Evolutionary conservation across 2,797 vertebrate genomes (phyloP), one percentile per base, ranked within the genome.

Genomic region (Lithobates sylvaticus): DNA sequence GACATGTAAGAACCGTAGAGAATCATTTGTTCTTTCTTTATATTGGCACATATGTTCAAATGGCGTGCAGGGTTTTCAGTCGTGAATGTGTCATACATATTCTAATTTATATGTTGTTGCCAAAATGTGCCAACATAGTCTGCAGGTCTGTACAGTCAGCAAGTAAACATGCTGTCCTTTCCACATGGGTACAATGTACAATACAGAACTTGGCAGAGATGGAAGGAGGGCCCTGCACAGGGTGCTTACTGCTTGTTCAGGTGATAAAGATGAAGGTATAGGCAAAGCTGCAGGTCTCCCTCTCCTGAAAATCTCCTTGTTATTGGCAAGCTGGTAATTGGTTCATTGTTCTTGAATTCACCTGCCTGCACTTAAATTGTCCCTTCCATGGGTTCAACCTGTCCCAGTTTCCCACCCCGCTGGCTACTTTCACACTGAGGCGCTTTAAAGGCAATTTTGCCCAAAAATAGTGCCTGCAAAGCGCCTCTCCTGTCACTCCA

Each of bases 1-100:
- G 42, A 71, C 50, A 86, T 71, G 27, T 65, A 42, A 64, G 80
- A 78, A 78, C 39, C 65, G 21, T 26, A 67, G 68, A 86, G 58
- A 18, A 78, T 78, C 42, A 23, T 26, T 23, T 32, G 71, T 32
- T 44, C 54, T 26, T 32, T 78, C 47, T 65, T 81, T 80, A 32
- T 50, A 21, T 34, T 21, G 54, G 64, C 13, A 80, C 61, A 76
- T 76, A 76, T 34, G 64, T 73, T 36, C 54, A 29, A 42, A 65
- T 64, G n/a, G 10, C 13, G 65, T 32, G 21, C 39, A 75, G 39
- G 54, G 10, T 26, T 50, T 42, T 1, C 29, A 23, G 27, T 73
- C 70, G 69, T 54, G 50, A 54, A 16, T 58, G 44, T 47, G 44
- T 47, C 13, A 3, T 54, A 16, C 21, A 8, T 6, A 21, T 61